phyloP scores from a whole-genome alignment of 1,140 invertebrate species.

The Drosophila athabasca region DNA sequence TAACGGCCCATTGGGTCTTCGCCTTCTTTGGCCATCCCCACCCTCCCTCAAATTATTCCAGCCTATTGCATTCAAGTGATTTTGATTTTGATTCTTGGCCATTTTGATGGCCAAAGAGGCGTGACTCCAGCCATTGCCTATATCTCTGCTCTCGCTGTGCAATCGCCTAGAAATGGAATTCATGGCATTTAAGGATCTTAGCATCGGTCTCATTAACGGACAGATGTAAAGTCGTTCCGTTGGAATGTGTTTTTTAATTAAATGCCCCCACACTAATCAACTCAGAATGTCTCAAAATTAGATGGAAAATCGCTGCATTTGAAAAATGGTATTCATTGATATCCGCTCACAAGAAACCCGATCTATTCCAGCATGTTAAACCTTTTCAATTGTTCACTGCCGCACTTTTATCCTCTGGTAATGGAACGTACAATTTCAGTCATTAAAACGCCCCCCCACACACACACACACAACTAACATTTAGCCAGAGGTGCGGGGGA shows the following conservation, averaged over 20 bases:
- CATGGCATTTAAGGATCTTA: conserved; percentile 25
- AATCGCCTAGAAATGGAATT: conserved; percentile 54
- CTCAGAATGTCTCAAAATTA: too few relatives aligned
- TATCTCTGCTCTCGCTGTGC: conserved; percentile 39
- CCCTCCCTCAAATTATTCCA: conserved; percentile 63
- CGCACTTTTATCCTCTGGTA: not conserved
- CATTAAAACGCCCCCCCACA: conserved; percentile 51
- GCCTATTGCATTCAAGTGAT: conserved; percentile 72
- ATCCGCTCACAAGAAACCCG: too few relatives aligned
- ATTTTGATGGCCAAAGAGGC: conserved; percentile 36
- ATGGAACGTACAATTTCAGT: conserved; percentile 38
- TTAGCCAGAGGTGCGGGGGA: not conserved
- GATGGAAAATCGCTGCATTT: too few relatives aligned
- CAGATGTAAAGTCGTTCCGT: too few relatives aligned
- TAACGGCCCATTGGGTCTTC: conserved; percentile 63
- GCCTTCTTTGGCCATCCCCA: conserved; percentile 17
- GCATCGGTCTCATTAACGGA: conserved; percentile 45
- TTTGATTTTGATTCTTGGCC: conserved; percentile 59
- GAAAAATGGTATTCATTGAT: too few relatives aligned
- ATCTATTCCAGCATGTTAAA: too few relatives aligned
- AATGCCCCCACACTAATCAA: too few relatives aligned
- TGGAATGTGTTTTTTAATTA: too few relatives aligned
- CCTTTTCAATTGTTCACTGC: too few relatives aligned
- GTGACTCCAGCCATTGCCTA: conserved; percentile 4
- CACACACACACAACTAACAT: too few relatives aligned